Conservation (phyloP, 2,113 vertebrate genomes). For the Thamnaconus septentrionalis region DNA sequence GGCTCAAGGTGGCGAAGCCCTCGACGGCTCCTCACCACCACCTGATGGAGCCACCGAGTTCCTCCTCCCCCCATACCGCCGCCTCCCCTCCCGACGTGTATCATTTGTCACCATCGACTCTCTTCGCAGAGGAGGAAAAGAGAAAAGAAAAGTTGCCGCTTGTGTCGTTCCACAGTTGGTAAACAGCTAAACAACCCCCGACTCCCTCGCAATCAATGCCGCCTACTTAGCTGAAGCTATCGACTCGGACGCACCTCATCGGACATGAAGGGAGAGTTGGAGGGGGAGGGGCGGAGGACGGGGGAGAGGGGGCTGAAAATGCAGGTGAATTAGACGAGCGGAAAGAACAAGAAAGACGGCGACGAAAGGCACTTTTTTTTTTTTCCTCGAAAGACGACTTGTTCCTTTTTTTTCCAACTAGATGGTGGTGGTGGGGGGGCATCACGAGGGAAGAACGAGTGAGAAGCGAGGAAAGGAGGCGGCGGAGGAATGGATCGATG, state of each 20-base stretch:
- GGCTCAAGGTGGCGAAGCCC: slow-evolving; percentile 19
- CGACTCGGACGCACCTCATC: slow-evolving; percentile 55
- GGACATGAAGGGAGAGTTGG: slow-evolving; percentile 31
- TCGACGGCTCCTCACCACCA: slow-evolving; percentile 22
- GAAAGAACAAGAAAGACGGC: no score
- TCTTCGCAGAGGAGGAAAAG: slow-evolving; percentile 10
- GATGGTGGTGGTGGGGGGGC: slow-evolving; percentile 33
- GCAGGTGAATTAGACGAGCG: no score
- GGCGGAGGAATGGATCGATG: slow-evolving; percentile 68
- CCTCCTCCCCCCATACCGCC: background rate
- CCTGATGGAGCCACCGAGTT: slow-evolving; percentile 43
- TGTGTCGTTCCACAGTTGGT: slow-evolving; percentile 62
- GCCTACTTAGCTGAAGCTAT: slow-evolving; percentile 68
- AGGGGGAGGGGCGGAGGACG: slow-evolving; percentile 14
- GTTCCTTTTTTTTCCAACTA: slow-evolving; percentile 41
- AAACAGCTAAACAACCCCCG: slow-evolving; percentile 65
- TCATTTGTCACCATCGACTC: slow-evolving; percentile 58
- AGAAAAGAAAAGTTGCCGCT: background rate
- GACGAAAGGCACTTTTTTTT: no score
- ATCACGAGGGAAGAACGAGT: slow-evolving; percentile 17
- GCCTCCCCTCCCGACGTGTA: slow-evolving; percentile 45
- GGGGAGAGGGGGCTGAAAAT: background rate
- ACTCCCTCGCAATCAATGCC: slow-evolving; percentile 66
- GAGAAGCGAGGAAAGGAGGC: slow-evolving; percentile 9
- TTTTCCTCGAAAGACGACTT: slow-evolving; percentile 32